Conservation (phyloP, 2,113 vertebrate genomes). For the Oryzias melastigma region DNA sequence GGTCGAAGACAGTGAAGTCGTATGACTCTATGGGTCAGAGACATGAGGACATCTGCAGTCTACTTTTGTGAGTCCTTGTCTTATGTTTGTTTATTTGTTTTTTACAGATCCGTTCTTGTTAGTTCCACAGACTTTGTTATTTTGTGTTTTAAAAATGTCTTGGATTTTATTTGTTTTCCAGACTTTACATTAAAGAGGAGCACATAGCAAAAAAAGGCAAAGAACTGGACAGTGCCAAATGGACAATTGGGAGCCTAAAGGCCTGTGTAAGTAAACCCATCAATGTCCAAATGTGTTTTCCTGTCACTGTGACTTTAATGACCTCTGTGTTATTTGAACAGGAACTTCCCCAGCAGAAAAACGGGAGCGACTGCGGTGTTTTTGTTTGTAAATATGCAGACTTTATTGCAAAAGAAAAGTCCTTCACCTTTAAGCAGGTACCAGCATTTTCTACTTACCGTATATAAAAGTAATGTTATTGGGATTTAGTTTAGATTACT, state of each 20-base stretch:
- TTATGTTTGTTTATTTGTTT: neutral
- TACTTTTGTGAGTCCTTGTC: conserved; percentile 83
- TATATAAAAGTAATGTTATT: neutral
- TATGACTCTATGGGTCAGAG: conserved; percentile 88
- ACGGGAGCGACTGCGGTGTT: conserved; percentile 91
- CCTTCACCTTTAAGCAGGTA: conserved; percentile 88
- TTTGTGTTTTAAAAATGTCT: neutral
- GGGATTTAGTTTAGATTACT: neutral
- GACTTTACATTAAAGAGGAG: conserved; percentile 88
- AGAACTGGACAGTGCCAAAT: conserved; percentile 82
- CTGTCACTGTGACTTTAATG: neutral
- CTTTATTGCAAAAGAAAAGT: conserved; percentile 82
- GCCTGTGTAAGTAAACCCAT: conserved; percentile 71
- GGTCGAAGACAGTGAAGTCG: conserved; percentile 81
- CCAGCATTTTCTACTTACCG: neutral
- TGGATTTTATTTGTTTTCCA: conserved; percentile 48
- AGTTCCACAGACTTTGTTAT: neutral
- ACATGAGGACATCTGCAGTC: conserved; percentile 82
- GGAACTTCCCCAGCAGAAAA: conserved; percentile 93
- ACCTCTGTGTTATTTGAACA: conserved; percentile 38
- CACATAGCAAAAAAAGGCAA: conserved; percentile 82
- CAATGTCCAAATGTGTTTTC: neutral
- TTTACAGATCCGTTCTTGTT: neutral
- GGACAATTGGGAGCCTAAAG: conserved; percentile 83
- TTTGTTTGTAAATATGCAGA: conserved; percentile 94